Conservation (phyloP, 2,888 invertebrate genomes). For the Polydrusus cervinus region DNA sequence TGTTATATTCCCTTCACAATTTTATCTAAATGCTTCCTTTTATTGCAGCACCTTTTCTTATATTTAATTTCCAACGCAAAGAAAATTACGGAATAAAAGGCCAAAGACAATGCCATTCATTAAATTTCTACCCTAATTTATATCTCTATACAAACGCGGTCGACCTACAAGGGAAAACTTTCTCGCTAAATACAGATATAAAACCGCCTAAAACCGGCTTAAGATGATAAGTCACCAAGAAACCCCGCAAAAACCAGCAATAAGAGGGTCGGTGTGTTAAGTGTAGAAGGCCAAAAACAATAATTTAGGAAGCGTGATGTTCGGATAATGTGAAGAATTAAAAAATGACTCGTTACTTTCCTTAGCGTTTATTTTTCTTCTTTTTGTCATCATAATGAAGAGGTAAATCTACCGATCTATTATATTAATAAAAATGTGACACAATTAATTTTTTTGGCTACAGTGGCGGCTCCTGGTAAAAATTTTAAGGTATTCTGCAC, state of each 20-base stretch:
- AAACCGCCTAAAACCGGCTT: conserved; percentile 42
- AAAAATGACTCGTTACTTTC: conserved; percentile 5
- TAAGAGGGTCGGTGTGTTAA: conserved; percentile 41
- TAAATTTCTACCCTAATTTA: conserved; percentile 44
- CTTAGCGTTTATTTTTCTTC: no score
- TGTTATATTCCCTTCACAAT: neutral
- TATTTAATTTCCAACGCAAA: conserved; percentile 27
- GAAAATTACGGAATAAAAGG: conserved; percentile 39
- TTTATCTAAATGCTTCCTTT: conserved; percentile 14
- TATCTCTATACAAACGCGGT: conserved; percentile 41
- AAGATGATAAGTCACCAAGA: conserved; percentile 45
- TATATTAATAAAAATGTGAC: no score
- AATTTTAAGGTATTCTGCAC: no score
- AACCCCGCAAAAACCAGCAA: conserved; percentile 42
- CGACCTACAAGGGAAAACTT: conserved; percentile 45
- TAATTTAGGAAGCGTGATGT: neutral
- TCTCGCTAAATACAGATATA: conserved; percentile 47
- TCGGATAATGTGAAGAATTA: conserved; percentile 9
- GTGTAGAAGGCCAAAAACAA: conserved; percentile 33
- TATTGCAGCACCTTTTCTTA: conserved; percentile 20
- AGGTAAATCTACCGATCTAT: no score
- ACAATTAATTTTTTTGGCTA: no score
- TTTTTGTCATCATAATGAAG: neutral
- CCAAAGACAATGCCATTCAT: conserved; percentile 42
- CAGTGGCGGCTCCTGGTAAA: no score